phyloP scores from a whole-genome alignment of 2,113 vertebrate genomes.

The Pelmatolapia mariae region DNA sequence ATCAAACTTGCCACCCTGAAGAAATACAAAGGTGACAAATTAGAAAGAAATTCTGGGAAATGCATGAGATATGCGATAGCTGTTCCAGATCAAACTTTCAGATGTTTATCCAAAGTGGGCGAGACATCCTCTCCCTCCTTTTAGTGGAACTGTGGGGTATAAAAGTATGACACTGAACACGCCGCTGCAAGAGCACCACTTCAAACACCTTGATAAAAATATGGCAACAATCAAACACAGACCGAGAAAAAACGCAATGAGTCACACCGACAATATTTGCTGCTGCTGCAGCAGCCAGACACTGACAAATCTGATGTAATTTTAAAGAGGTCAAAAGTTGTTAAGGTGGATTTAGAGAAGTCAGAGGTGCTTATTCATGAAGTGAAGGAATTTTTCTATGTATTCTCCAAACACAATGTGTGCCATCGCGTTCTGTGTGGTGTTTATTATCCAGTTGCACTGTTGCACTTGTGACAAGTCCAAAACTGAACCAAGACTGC shows the following conservation, averaged over 20 bases:
- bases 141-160: too few relatives aligned
- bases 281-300: background rate
- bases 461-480: too few relatives aligned
- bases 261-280: background rate
- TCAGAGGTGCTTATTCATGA: background rate
- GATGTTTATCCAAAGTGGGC: background rate
- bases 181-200: background rate
- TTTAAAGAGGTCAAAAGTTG: background rate
- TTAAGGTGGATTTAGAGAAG: background rate
- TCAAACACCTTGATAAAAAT: background rate
- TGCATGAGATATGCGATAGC: too few relatives aligned
- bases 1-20: constrained; percentile 71
- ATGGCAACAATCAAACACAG: background rate
- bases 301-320: background rate
- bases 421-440: accelerated
- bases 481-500: background rate
- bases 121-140: background rate
- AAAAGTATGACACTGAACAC: background rate
- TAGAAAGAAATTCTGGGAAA: background rate
- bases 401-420: background rate
- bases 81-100: background rate
- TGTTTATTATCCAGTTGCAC: background rate
- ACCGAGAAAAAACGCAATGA: background rate
- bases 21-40: background rate
- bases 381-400: background rate